Evolutionary conservation across 2,113 vertebrate genomes (phyloP).

Genomic region (Pelmatolapia mariae): DNA sequence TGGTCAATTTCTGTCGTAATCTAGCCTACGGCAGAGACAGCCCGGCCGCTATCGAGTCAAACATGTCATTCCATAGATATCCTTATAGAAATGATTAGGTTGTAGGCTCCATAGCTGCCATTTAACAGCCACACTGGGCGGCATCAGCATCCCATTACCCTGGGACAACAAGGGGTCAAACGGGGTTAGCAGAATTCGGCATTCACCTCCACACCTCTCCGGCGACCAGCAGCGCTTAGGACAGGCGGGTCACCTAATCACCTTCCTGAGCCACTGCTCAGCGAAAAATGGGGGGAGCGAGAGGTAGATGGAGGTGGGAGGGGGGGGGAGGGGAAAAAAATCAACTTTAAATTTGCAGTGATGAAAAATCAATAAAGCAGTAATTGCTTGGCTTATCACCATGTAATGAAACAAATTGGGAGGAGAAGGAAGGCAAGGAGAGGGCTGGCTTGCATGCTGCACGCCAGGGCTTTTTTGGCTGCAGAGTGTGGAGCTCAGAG

Average conservation of each 20-base stretch:
- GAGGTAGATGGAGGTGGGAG: neutral
- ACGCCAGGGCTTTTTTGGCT: constrained; percentile 47
- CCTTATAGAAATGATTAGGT: constrained; percentile 48
- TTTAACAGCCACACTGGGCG: constrained; percentile 21
- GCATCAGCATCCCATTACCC: constrained; percentile 81
- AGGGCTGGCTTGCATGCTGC: constrained; percentile 38
- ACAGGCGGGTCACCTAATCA: constrained; percentile 64
- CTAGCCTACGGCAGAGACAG: constrained; percentile 16
- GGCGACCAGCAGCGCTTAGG: constrained; percentile 40
- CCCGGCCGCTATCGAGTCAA: constrained; percentile 24
- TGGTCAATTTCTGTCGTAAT: constrained; percentile 38
- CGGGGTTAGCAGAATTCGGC: constrained; percentile 85
- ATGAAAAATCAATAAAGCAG: constrained; percentile 99
- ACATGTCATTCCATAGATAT: constrained; percentile 36
- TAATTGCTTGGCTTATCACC: constrained; percentile 98
- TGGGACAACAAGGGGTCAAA: constrained; percentile 78
- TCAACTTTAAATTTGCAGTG: constrained; percentile 89
- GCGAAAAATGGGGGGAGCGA: constrained; percentile 13
- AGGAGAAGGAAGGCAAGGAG: constrained; percentile 73
- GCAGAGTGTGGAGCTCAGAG: constrained; percentile 21
- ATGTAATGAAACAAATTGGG: constrained; percentile 83
- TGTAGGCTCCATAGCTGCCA: neutral
- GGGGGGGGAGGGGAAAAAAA: constrained; percentile 41
- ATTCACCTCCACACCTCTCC: constrained; percentile 71
- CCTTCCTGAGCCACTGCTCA: constrained; percentile 23